Conservation (phyloP, 2,113 vertebrate genomes). For the Calcarius ornatus region DNA sequence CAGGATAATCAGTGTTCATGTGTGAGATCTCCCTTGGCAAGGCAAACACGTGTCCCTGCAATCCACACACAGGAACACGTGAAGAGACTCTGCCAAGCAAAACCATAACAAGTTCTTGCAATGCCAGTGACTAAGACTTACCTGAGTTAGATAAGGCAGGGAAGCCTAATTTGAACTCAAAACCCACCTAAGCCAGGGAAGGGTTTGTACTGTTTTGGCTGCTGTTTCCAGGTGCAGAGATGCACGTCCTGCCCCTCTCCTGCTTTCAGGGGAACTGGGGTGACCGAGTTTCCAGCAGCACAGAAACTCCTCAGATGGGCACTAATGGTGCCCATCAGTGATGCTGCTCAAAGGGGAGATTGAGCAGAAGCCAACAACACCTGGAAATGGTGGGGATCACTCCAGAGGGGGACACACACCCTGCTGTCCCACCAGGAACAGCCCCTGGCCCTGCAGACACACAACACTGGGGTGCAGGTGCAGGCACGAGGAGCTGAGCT, state of each 20-base stretch:
- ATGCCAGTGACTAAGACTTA: background rate
- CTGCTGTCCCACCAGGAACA: background rate
- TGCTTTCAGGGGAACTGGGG: background rate
- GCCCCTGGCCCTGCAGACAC: accelerated
- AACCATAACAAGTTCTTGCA: background rate
- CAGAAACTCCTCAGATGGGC: too few species aligned
- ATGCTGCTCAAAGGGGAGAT: background rate
- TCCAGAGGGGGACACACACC: too few species aligned
- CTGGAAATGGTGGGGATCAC: background rate
- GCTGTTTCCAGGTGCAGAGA: background rate
- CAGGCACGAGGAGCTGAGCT: background rate
- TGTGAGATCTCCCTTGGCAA: background rate
- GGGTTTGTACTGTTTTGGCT: background rate
- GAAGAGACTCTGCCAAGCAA: background rate
- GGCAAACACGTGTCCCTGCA: background rate
- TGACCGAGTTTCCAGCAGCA: background rate
- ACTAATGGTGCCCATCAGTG: background rate
- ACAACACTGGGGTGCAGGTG: accelerated
- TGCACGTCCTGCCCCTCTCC: background rate
- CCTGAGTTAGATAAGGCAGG: background rate
- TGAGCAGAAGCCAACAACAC: background rate
- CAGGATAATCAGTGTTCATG: accelerated
- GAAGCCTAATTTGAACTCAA: background rate
- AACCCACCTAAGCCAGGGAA: background rate
- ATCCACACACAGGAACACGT: background rate